Conservation (phyloP, 1,140 invertebrate species). For the Drosophila nannoptera region DNA sequence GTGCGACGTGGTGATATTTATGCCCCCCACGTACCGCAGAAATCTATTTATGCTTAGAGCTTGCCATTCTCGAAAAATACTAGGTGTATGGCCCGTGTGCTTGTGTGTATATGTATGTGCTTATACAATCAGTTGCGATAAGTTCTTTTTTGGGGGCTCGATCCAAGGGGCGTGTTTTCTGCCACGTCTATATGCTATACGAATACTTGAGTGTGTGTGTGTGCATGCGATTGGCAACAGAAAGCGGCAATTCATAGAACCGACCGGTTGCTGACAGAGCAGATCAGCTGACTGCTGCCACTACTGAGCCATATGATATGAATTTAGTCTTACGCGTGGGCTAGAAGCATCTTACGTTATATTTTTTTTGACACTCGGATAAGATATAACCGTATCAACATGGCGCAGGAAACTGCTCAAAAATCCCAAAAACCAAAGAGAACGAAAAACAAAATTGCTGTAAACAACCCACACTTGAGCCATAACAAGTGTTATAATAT, state of each 20-base stretch:
- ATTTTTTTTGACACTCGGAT: constrained; percentile 18
- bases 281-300: constrained; percentile 56
- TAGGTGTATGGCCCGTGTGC: not conserved
- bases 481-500: not conserved
- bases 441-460: not conserved
- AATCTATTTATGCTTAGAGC: constrained; percentile 33
- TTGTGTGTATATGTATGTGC: constrained; percentile 8
- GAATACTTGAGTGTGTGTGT: constrained; percentile 2
- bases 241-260: constrained; percentile 39
- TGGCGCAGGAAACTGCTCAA: constrained; percentile 49
- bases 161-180: constrained; percentile 37
- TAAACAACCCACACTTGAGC: constrained; percentile 2
- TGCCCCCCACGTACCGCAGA: constrained; percentile 8
- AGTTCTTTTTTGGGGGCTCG: constrained; percentile 70
- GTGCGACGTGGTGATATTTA: constrained; percentile 5
- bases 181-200: constrained; percentile 49
- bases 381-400: constrained; percentile 22
- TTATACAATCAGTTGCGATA: constrained; percentile 67
- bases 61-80: not conserved
- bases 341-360: constrained; percentile 34
- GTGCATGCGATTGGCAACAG: constrained; percentile 60
- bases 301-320: constrained; percentile 61
- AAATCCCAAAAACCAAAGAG: too few relatives aligned
- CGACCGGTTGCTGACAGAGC: constrained; percentile 46
- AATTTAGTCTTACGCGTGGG: constrained; percentile 28